Base-by-base conservation (phyloP, 2,888 invertebrate species). In the Hartigia nigra region DNA sequence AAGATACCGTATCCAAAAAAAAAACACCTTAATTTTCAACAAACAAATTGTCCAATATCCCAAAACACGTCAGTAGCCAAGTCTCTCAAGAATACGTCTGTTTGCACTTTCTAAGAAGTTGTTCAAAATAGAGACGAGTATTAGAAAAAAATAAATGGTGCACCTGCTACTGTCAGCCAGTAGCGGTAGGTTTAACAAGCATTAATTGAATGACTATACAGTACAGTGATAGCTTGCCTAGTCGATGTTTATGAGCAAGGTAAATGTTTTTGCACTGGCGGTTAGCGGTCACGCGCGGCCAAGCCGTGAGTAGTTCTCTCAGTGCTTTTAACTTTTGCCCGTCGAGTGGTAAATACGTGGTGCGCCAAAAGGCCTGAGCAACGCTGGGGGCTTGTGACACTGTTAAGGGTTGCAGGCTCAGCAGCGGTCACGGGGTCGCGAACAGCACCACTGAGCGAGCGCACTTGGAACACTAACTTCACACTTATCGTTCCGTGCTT, bases 401-500 rank as follows among this genome's bases (percentile, higher is more conserved):
- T 74, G 72, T 75, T n/a, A 31, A 32, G 69, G 74, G 69, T 14
- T 75, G 77, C 77, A 75, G 74, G 77, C 77, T 74, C 77, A 77
- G 78, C 39, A 78, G 78, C 76, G 78, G 75, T 78, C 78, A 77
- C 77, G 77, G 75, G 78, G 75, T 78, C 78, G 76, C 75, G 78
- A 76, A 70, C 78, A 70, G 72, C 75, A 76, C 78, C 78, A 78
- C 75, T 76, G 78, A 75, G 78, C 78, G 75, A 75, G 78, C 78
- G 78, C 76, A 76, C 78, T 78, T 55, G 31, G 36, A 78, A 78
- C 78, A 78, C 78, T 78, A 75, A 37, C 76, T 75, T 76, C 36
- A 79, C 75, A 78, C 79, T 81, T 84, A 78, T 81, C 80, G 78
- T 76, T 78, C 77, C 76, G 72, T 83, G 80, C 77, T 83, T 80